These are phyloP conservation scores for Bungarus multicinctus DNA, from an alignment of 2,113 vertebrate genomes.

Conservation along the genomic window DNA sequence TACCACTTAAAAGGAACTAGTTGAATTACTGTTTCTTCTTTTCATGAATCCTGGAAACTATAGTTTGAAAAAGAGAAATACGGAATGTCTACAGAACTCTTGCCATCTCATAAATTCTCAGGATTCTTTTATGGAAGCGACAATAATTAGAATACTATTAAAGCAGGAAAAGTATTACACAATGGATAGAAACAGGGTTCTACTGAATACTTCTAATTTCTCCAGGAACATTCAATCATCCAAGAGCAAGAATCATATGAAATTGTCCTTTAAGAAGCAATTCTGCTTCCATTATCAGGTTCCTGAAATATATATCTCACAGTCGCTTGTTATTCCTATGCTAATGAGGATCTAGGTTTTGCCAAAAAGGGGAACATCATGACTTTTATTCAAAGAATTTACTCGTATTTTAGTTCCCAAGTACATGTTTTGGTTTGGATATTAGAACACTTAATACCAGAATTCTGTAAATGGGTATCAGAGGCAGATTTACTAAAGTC, in stretches of 20 bases:
- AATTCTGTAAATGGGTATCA: neutral
- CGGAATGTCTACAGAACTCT: neutral
- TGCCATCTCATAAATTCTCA: neutral
- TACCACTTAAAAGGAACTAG: neutral
- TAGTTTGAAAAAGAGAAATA: neutral
- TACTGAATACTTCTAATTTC: neutral
- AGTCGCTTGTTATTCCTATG: constrained; percentile 6
- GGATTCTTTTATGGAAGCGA: neutral
- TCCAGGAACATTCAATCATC: neutral
- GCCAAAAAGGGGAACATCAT: constrained; percentile 36
- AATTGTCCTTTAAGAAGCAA: neutral
- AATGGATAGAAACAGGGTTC: neutral
- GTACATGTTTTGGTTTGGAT: constrained; percentile 45
- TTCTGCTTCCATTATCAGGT: neutral
- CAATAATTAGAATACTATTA: neutral
- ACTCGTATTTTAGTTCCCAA: constrained; percentile 48
- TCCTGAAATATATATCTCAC: constrained; percentile 4
- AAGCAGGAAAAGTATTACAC: neutral
- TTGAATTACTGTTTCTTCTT: neutral
- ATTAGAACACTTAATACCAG: neutral
- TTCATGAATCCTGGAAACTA: neutral
- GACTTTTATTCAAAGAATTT: constrained; percentile 45
- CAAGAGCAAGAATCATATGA: neutral
- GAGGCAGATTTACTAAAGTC: neutral
- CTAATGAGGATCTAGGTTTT: constrained; percentile 16